Conservation (phyloP, 1,140 invertebrate species). For the Diachasma alloeum region DNA sequence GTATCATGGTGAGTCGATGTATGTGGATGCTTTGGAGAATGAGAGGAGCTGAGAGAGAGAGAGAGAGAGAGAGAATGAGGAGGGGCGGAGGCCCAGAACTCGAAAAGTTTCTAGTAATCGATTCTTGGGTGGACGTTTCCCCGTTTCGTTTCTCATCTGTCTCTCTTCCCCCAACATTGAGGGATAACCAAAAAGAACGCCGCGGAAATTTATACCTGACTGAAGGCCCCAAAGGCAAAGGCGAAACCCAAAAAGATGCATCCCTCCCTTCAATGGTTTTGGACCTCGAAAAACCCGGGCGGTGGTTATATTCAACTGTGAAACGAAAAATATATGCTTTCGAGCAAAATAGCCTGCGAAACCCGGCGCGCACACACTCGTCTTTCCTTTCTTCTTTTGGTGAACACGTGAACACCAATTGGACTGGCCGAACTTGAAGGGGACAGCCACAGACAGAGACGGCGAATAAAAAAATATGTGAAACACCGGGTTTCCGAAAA, state of each 20-base stretch:
- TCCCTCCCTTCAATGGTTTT: conserved; percentile 50
- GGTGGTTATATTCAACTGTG: conserved; percentile 48
- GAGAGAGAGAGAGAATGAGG: background rate
- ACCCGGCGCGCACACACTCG: background rate
- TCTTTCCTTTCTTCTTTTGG: conserved; percentile 18
- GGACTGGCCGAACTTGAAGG: background rate
- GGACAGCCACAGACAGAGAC: conserved; percentile 22
- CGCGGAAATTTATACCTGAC: conserved; percentile 64
- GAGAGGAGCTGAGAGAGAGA: background rate
- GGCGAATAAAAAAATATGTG: conserved; percentile 34
- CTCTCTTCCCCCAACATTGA: background rate
- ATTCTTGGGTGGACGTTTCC: conserved; percentile 22
- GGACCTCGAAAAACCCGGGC: conserved; percentile 42
- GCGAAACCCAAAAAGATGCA: conserved; percentile 46
- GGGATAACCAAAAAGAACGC: conserved; percentile 35
- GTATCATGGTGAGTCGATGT: background rate
- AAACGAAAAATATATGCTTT: conserved; percentile 64
- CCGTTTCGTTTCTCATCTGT: conserved; percentile 12
- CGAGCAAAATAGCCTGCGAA: conserved; percentile 27
- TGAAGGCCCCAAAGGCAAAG: conserved; percentile 41
- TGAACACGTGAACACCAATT: background rate
- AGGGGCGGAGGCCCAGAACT: background rate
- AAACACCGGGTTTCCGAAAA: conserved; percentile 34
- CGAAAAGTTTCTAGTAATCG: conserved; percentile 24
- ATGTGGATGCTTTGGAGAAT: background rate